A percentile compares a stretch with the other conserved stretches of the same genome.
Conservation (phyloP, 2,888 invertebrate genomes). For the Drosophila prolongata region DNA sequence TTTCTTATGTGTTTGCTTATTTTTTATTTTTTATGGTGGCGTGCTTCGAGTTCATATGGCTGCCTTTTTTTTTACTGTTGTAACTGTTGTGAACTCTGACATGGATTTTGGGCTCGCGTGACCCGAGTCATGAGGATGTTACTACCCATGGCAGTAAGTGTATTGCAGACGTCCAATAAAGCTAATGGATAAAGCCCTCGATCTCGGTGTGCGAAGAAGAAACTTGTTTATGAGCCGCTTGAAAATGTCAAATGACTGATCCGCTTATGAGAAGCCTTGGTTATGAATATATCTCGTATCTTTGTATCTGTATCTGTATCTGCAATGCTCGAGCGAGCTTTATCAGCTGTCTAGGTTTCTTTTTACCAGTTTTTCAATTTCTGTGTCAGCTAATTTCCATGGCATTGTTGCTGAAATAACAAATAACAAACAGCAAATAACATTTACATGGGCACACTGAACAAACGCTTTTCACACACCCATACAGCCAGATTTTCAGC, state of each 20-base stretch:
- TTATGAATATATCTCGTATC: constrained; percentile 18
- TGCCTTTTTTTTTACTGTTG: constrained; percentile 24
- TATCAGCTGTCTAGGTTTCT: constrained; percentile 18
- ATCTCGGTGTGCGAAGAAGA: constrained; percentile 17
- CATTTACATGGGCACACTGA: constrained; percentile 58
- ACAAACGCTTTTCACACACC: constrained; percentile 68
- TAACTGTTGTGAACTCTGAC: constrained; percentile 45
- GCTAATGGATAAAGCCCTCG: constrained; percentile 31
- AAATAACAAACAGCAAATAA: constrained; percentile 16
- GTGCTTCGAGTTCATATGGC: constrained; percentile 45
- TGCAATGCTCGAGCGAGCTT: constrained; percentile 43
- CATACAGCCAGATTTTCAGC: constrained; percentile 33
- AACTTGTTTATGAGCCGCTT: constrained; percentile 24
- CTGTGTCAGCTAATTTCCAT: constrained; percentile 51
- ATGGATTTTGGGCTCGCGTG: constrained; percentile 41
- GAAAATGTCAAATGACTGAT: constrained; percentile 46
- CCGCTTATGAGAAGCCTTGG: constrained; percentile 48
- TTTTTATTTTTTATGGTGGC: constrained; percentile 46
- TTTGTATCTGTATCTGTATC: constrained; percentile 22
- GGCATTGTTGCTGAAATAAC: constrained; percentile 32
- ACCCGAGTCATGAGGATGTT: constrained; percentile 15
- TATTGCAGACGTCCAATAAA: constrained; percentile 32
- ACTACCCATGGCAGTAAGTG: constrained; percentile 5
- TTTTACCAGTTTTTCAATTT: constrained; percentile 21
- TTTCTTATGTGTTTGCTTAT: constrained; percentile 39